A percentile compares a stretch with the other conserved stretches of the same genome.
These are phyloP conservation scores for Sylvia atricapilla DNA, from an alignment of 2,113 vertebrate species.

Conservation along the genomic window DNA sequence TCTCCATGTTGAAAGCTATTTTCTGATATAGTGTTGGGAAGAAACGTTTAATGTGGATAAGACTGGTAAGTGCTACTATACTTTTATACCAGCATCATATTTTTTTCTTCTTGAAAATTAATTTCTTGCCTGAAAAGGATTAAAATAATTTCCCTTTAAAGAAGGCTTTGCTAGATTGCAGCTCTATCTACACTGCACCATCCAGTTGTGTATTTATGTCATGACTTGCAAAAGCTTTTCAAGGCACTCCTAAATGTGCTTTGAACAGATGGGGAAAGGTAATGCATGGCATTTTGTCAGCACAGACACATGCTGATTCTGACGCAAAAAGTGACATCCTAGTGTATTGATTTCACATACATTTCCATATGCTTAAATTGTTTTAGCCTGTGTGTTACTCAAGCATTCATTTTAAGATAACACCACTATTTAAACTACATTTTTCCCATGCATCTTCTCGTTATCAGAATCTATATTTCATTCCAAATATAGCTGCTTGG, in stretches of 20 bases:
- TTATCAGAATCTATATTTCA: background rate
- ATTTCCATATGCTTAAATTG: constrained; percentile 59
- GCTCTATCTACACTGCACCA: constrained; percentile 22
- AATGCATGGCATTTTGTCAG: constrained; percentile 63
- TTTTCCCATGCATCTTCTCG: background rate
- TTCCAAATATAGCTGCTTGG: background rate
- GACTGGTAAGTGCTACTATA: constrained; percentile 57
- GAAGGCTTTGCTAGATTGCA: constrained; percentile 48
- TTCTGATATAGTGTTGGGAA: constrained; percentile 31
- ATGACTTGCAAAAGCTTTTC: constrained; percentile 55
- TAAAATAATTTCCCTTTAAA: constrained; percentile 70
- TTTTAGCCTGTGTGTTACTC: background rate
- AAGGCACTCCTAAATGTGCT: constrained; percentile 37
- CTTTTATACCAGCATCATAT: background rate
- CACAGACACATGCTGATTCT: constrained; percentile 47
- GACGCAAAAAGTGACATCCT: constrained; percentile 58
- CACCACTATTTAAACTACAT: background rate
- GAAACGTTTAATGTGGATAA: constrained; percentile 58
- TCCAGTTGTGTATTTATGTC: constrained; percentile 42
- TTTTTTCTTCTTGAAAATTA: constrained; percentile 60
- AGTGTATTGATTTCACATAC: constrained; percentile 52
- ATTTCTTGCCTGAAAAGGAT: constrained; percentile 70
- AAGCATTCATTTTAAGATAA: constrained; percentile 35
- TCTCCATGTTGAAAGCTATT: constrained; percentile 61
- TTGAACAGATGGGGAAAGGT: constrained; percentile 68